Base-by-base conservation (phyloP, 2,797 vertebrate genomes). In the Vireo griseus region DNA sequence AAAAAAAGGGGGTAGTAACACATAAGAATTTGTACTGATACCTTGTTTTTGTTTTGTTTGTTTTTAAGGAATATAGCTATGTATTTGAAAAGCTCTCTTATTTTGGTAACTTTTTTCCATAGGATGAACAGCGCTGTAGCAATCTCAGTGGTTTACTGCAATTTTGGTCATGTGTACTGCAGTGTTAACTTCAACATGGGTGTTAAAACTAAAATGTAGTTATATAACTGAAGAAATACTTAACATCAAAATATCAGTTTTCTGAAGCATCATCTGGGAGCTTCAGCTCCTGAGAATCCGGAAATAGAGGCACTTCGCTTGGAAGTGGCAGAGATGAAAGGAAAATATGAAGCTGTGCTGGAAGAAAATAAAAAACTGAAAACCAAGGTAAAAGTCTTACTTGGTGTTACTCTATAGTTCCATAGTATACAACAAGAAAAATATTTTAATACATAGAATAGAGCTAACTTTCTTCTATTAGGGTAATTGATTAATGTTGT, bases 361-460 rank as follows among this genome's bases (percentile, higher is more conserved):
- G 98, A 99, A 97, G 99, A 99, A 96, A 99, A 99, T 97, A 98
- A 98, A 96, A 99, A 98, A 82, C 98, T 99, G 89, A 99, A 98
- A 95, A 97, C 97, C 90, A 98, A 97, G 98, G 99, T 99, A 97
- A 98, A 95, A 79, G 33, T 86, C 73, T 35, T 52, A 7, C 68
- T 86, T 86, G 48, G 50, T 81, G 68, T 71, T 91, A 44, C 45
- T 86, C 33, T 48, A 15, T 72, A 86, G 52, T 65, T 91, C 90
- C 11, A 5, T 52, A 12, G 86, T 50, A 28, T 66, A 13, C 12
- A 45, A 58, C 6, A 75, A 74, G 42, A 88, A 47, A 25, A 79
- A 25, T 47, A 65, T 55, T 51, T 57, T 40, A 48, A 19, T 33
- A 19, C 15, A 68, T 76, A 18, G 3, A 68, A 28, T 67, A 59